Percentiles rank a stretch among this genome's conserved stretches.
phyloP scores from a whole-genome alignment of 2,797 vertebrate genomes.

The Petrocephalus schoutedeni region DNA sequence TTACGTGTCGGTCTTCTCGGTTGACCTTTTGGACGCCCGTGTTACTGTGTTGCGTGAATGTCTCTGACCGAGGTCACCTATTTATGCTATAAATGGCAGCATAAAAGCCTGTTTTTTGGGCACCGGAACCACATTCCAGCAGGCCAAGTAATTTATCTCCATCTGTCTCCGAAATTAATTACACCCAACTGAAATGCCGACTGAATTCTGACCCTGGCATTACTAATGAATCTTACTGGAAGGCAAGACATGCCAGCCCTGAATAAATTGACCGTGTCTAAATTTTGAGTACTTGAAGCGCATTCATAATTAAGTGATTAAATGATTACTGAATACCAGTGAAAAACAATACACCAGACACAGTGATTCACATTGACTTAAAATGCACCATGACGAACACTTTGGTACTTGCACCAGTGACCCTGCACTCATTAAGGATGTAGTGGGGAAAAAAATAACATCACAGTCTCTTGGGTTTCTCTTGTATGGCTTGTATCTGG shows the following conservation, averaged over 20 bases:
- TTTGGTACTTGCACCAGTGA: not conserved
- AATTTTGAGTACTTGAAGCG: not conserved
- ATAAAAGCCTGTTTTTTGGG: not conserved
- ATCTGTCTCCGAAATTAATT: conserved; percentile 6
- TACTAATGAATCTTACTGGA: not conserved
- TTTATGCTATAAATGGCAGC: not conserved
- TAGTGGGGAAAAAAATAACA: not conserved
- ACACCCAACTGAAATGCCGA: not conserved
- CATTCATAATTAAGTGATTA: not conserved
- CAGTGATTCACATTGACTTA: not conserved
- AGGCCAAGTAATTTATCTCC: not conserved
- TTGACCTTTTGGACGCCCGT: not conserved
- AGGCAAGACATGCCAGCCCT: not conserved
- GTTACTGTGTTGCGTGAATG: not conserved
- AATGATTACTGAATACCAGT: not conserved
- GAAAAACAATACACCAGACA: not conserved
- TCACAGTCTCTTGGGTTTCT: not conserved
- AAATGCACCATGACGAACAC: not conserved
- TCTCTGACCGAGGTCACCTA: not conserved
- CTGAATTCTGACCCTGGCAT: conserved; percentile 1
- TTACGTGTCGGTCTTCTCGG: not conserved
- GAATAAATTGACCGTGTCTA: not conserved
- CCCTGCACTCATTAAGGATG: not conserved
- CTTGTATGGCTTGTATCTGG: not conserved
- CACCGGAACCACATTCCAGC: not conserved